phyloP scores from a whole-genome alignment of 2,113 vertebrate species.

The Paraplagusia blochii region DNA sequence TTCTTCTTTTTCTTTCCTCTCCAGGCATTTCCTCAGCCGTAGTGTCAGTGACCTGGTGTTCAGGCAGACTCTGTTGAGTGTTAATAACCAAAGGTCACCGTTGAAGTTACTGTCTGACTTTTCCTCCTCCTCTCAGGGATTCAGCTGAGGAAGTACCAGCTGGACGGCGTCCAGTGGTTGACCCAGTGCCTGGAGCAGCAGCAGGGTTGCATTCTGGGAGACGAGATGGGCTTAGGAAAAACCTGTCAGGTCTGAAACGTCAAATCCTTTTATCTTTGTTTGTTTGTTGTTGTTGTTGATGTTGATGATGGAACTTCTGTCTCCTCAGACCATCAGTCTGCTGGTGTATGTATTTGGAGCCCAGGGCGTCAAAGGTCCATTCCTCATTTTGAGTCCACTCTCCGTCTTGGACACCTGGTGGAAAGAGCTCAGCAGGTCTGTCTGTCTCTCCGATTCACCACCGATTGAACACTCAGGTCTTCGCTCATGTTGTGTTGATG shows the following conservation, averaged over 20 bases:
- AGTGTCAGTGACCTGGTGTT: no score
- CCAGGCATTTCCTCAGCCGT: no score
- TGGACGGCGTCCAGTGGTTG: constrained; percentile 87
- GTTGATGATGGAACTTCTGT: background rate
- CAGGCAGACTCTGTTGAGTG: no score
- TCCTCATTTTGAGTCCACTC: constrained; percentile 88
- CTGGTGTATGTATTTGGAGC: constrained; percentile 80
- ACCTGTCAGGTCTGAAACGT: constrained; percentile 85
- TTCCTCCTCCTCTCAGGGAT: constrained; percentile 71
- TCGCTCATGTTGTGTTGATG: no score
- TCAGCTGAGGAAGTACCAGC: constrained; percentile 81
- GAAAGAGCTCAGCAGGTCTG: constrained; percentile 84
- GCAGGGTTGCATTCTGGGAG: constrained; percentile 87
- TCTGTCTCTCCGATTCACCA: background rate
- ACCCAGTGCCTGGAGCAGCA: constrained; percentile 73
- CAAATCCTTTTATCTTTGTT: no score
- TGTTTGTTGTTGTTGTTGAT: background rate
- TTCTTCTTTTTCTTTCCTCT: no score
- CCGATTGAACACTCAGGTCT: no score
- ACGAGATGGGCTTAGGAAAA: constrained; percentile 96
- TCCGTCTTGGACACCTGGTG: constrained; percentile 90
- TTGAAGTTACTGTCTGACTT: background rate
- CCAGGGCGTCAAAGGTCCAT: constrained; percentile 72
- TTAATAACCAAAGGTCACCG: no score
- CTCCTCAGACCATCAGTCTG: constrained; percentile 82